A percentile compares a stretch with the other conserved stretches of the same genome.
These are phyloP conservation scores for Silurus glanis DNA, from an alignment of 2,113 vertebrate genomes.

Conservation along the genomic window DNA sequence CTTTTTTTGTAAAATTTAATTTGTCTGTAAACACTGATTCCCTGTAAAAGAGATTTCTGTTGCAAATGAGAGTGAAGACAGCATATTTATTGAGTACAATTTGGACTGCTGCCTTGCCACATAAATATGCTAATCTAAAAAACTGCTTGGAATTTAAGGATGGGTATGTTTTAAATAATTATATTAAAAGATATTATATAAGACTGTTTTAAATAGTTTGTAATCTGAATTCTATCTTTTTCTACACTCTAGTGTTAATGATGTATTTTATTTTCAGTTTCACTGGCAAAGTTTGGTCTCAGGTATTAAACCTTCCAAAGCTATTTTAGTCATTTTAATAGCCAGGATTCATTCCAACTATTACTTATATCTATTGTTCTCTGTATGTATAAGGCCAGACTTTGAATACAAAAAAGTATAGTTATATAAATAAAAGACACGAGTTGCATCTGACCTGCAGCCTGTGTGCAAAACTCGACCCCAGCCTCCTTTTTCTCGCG, in stretches of 20 bases:
- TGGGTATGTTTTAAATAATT: neutral
- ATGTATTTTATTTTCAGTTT: neutral
- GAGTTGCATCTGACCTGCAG: conserved; percentile 81
- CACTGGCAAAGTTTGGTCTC: neutral
- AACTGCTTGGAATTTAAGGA: neutral
- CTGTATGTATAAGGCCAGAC: neutral
- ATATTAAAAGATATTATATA: neutral
- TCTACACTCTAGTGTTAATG: too few species aligned
- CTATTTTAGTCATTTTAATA: neutral
- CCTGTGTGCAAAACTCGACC: conserved; percentile 91
- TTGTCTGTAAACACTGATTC: neutral
- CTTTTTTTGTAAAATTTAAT: neutral
- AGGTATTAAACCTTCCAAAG: neutral
- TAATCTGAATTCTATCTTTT: neutral
- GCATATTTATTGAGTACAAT: neutral
- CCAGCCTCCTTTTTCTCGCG: conserved; percentile 89
- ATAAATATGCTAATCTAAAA: neutral
- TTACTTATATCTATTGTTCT: neutral
- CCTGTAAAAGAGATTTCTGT: neutral
- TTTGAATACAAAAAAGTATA: neutral
- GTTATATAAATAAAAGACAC: neutral
- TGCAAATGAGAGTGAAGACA: neutral
- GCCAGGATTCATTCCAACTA: neutral
- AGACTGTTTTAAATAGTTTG: neutral
- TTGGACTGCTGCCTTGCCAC: neutral